Percentiles rank a stretch among this genome's conserved stretches.
These are phyloP conservation scores for Plecotus auritus DNA, from an alignment of 2,113 vertebrate genomes.

Conservation along the genomic window DNA sequence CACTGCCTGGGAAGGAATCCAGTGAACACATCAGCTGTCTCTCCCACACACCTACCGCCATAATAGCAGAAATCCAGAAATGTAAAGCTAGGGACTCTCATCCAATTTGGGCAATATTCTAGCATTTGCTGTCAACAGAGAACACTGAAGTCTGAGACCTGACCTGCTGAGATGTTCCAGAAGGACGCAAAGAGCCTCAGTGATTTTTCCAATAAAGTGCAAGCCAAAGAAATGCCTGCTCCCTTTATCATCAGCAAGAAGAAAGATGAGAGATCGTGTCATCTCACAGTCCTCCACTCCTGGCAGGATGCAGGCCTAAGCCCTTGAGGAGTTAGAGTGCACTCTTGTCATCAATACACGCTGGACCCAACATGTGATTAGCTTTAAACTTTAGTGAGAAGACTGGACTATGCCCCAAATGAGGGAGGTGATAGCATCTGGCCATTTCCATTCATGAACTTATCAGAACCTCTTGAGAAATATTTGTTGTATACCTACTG, in stretches of 20 bases:
- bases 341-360: not conserved
- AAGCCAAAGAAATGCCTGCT: constrained; percentile 21
- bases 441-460: not conserved
- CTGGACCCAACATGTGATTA: not conserved
- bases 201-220: constrained; percentile 6
- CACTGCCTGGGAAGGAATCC: constrained; percentile 69
- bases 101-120: constrained; percentile 60
- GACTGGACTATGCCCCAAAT: not conserved
- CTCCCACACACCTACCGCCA: constrained; percentile 65
- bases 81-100: constrained; percentile 59
- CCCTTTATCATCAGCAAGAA: not conserved
- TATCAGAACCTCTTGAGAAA: not conserved
- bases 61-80: constrained; percentile 63
- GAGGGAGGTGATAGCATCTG: not conserved
- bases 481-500: not conserved
- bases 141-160: constrained; percentile 46
- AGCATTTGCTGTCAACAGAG: constrained; percentile 53
- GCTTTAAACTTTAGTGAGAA: constrained; percentile 14
- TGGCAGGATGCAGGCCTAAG: not conserved
- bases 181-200: constrained; percentile 14
- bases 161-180: constrained; percentile 52
- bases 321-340: not conserved
- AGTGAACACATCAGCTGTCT: constrained; percentile 72
- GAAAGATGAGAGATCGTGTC: not conserved
- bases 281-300: not conserved